phyloP scores from a whole-genome alignment of 2,113 vertebrate genomes.

The Furnarius figulus region DNA sequence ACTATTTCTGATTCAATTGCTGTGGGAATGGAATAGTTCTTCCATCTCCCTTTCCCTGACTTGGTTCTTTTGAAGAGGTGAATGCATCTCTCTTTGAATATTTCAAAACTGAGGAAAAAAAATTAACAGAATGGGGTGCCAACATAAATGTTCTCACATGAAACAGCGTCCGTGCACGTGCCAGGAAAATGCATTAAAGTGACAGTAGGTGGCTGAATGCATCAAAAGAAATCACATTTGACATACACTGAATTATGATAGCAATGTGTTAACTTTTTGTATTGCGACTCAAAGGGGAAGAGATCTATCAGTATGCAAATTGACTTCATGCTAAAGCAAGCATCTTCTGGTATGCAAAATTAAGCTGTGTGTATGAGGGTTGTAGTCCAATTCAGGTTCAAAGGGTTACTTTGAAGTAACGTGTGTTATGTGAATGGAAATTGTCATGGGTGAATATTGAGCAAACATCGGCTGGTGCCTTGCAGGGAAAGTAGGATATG shows the following conservation, averaged over 20 bases:
- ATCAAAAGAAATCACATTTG: constrained; percentile 22
- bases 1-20: not conserved
- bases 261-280: not conserved
- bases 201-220: not conserved
- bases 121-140: not conserved
- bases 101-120: not conserved
- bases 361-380: not conserved
- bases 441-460: not conserved
- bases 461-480: not conserved
- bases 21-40: not conserved
- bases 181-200: not conserved
- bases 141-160: not conserved
- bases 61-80: not conserved
- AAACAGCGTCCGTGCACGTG: not conserved
- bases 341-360: not conserved
- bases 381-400: not conserved
- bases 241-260: not conserved
- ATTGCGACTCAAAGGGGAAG: constrained; percentile 10
- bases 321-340: not conserved
- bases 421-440: not conserved
- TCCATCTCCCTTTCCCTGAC: not conserved
- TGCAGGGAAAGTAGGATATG: not conserved
- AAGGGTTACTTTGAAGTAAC: not conserved
- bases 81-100: not conserved
- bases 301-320: constrained; percentile 43